Conservation (phyloP, 2,797 vertebrate genomes). For the Sparus aurata region DNA sequence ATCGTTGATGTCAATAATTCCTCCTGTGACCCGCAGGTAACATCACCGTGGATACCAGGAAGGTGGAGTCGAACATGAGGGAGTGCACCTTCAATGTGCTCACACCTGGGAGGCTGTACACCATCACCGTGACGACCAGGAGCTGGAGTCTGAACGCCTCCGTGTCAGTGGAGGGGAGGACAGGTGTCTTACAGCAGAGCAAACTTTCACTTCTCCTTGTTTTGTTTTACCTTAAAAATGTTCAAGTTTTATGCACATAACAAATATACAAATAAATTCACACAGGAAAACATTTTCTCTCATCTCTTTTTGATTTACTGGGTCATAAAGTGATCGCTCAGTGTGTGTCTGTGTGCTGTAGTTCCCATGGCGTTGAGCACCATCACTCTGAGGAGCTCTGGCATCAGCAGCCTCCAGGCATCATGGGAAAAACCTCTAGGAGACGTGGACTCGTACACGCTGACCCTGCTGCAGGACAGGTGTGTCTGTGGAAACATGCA, state of each 20-base stretch:
- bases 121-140: conserved; percentile 88
- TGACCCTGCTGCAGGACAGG: conserved; percentile 88
- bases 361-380: conserved; percentile 88
- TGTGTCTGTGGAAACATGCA: neutral
- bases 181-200: conserved; percentile 81
- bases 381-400: conserved; percentile 86
- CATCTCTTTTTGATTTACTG: too few relatives aligned
- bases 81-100: conserved; percentile 95
- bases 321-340: too few relatives aligned
- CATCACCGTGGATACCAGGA: conserved; percentile 82
- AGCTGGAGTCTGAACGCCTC: conserved; percentile 88
- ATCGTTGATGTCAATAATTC: fast-evolving
- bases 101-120: conserved; percentile 89
- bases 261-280: too few relatives aligned
- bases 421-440: conserved; percentile 90
- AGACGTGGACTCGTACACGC: conserved; percentile 89
- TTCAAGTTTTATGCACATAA: too few relatives aligned
- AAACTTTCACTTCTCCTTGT: neutral
- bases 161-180: conserved; percentile 89
- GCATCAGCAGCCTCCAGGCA: conserved; percentile 88
- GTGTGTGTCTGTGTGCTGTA: conserved; percentile 60
- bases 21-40: conserved; percentile 32
- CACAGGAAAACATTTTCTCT: too few relatives aligned
- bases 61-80: conserved; percentile 88
- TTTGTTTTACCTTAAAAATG: too few relatives aligned